Percentiles rank a stretch among this genome's conserved stretches.
These are phyloP conservation scores for Euura lappo DNA, from an alignment of 1,140 invertebrate species.

Conservation along the genomic window DNA sequence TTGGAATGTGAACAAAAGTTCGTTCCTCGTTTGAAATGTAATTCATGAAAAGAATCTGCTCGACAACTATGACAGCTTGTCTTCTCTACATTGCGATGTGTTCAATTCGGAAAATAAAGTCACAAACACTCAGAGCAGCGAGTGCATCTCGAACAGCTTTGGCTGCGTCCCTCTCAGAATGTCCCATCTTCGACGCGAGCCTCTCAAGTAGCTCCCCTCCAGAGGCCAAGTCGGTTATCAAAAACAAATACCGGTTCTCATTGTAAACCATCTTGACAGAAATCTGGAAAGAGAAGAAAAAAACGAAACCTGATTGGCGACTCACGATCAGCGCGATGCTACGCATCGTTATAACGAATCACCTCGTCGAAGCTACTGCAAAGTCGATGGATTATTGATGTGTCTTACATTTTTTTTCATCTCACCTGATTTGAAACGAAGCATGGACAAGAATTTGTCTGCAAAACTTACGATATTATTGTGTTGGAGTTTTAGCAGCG, in stretches of 20 bases:
- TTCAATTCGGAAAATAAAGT: neutral
- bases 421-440: neutral
- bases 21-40: too few relatives aligned
- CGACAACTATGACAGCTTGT: too few relatives aligned
- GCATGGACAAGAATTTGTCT: neutral
- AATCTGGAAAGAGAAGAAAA: slow-evolving; percentile 24
- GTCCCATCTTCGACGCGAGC: slow-evolving; percentile 58
- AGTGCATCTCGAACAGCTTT: slow-evolving; percentile 55
- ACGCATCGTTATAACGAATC: neutral
- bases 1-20: too few relatives aligned
- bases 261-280: slow-evolving; percentile 41
- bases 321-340: neutral
- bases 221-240: slow-evolving; percentile 38
- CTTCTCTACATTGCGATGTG: too few relatives aligned
- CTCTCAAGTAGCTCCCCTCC: slow-evolving; percentile 63
- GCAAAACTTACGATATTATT: slow-evolving; percentile 43
- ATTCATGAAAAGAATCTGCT: too few relatives aligned
- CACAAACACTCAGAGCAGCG: slow-evolving; percentile 52
- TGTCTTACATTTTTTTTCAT: neutral
- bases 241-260: slow-evolving; percentile 31
- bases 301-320: neutral
- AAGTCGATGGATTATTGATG: neutral
- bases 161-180: slow-evolving; percentile 62
- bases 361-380: neutral
- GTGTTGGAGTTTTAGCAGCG: slow-evolving; percentile 40